Evolutionary conservation across 2,888 invertebrate species (phyloP).

Genomic region (Sminthurinus aureus): DNA sequence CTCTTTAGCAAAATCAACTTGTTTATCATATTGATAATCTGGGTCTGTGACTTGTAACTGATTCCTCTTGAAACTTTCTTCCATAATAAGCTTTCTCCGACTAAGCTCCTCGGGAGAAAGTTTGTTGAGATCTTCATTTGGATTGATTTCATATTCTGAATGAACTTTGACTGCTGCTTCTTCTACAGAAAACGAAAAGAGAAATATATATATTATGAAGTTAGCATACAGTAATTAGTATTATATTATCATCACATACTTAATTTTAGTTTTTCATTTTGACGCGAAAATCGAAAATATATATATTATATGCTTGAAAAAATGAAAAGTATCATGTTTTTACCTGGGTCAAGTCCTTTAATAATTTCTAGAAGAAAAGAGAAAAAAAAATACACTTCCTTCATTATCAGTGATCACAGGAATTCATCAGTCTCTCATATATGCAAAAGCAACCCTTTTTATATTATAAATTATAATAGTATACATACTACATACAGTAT

Average conservation of each 20-base stretch:
- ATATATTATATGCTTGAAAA: neutral
- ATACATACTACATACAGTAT: no score
- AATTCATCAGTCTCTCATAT: no score
- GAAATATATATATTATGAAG: no score
- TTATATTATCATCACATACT: no score
- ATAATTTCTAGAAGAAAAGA: no score
- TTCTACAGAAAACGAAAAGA: constrained; percentile 51
- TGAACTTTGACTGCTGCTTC: constrained; percentile 62
- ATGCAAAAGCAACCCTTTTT: no score
- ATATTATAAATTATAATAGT: no score
- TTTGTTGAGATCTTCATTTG: constrained; percentile 66
- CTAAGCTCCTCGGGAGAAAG: constrained; percentile 63
- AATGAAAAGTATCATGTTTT: neutral
- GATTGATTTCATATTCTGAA: constrained; percentile 63
- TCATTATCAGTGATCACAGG: no score
- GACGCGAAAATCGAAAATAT: no score
- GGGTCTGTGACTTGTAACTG: constrained; percentile 64
- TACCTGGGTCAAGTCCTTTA: constrained; percentile 60
- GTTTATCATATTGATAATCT: constrained; percentile 65
- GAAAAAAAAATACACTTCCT: no score
- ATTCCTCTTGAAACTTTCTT: constrained; percentile 64
- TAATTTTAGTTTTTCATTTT: no score
- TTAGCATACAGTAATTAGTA: no score
- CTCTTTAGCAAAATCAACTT: constrained; percentile 62
- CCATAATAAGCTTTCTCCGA: constrained; percentile 66